Percentiles rank a stretch among this genome's conserved stretches.
Evolutionary conservation across 2,797 vertebrate species (phyloP).

Genomic region (Scolopax bukidnonensis): DNA sequence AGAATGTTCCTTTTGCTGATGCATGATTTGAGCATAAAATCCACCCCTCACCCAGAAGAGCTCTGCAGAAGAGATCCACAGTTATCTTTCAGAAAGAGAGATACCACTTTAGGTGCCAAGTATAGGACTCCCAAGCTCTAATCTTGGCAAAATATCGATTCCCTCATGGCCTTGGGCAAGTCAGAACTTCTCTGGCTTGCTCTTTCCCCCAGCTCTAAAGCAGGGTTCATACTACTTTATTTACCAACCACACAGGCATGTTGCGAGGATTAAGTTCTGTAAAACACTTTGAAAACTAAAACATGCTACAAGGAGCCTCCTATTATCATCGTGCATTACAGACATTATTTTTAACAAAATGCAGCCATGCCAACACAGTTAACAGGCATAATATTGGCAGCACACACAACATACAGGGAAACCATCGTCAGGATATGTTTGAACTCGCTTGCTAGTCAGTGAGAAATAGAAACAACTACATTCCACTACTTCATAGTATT

Average conservation of each 20-base stretch:
- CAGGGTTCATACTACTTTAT: constrained; percentile 35
- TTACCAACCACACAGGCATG: neutral
- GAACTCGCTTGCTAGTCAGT: constrained; percentile 41
- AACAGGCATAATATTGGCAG: constrained; percentile 57
- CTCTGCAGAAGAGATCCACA: neutral
- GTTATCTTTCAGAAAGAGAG: constrained; percentile 16
- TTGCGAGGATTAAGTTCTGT: neutral
- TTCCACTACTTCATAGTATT: constrained; percentile 55
- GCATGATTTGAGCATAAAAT: constrained; percentile 38
- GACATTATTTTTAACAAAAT: constrained; percentile 48
- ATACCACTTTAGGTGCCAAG: neutral
- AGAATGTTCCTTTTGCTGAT: constrained; percentile 71
- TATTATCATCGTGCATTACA: neutral
- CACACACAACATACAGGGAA: constrained; percentile 4
- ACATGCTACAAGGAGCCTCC: neutral
- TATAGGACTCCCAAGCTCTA: neutral
- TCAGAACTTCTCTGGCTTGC: constrained; percentile 37
- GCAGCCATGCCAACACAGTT: constrained; percentile 38
- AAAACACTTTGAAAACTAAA: constrained; percentile 23
- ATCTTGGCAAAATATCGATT: constrained; percentile 44
- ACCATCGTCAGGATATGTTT: constrained; percentile 44
- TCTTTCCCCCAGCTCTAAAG: constrained; percentile 26
- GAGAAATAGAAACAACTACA: constrained; percentile 56
- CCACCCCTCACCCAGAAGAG: constrained; percentile 14
- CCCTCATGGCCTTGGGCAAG: constrained; percentile 48